Conservation (phyloP, 1,140 invertebrate genomes). For the Anthonomus grandis region DNA sequence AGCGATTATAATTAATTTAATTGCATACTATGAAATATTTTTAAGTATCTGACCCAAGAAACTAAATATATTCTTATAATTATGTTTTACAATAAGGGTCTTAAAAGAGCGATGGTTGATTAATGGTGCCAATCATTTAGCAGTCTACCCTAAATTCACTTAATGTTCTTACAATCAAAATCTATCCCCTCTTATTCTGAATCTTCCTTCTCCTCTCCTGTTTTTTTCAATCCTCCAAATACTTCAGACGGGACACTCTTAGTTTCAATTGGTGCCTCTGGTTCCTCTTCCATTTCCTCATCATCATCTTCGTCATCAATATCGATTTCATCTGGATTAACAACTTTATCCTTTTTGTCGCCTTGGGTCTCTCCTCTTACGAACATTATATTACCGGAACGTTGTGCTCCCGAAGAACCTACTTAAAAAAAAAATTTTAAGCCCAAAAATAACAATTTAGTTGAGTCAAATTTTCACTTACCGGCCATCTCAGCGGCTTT, state of each 20-base stretch:
- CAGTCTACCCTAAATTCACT: too few relatives aligned
- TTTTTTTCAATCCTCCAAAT: slow-evolving; percentile 71
- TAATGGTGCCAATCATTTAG: too few relatives aligned
- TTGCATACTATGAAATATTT: too few relatives aligned
- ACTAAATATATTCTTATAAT: too few relatives aligned
- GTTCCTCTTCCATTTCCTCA: slow-evolving; percentile 62
- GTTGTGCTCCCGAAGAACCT: slow-evolving; percentile 35
- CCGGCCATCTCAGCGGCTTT: slow-evolving; percentile 69
- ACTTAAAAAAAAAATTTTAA: not conserved
- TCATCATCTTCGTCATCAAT: slow-evolving; percentile 80
- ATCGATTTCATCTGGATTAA: slow-evolving; percentile 94
- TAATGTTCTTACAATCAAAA: too few relatives aligned
- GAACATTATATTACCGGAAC: slow-evolving; percentile 73
- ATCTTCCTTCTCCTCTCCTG: slow-evolving; percentile 5
- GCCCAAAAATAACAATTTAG: not conserved
- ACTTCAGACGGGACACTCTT: slow-evolving; percentile 79
- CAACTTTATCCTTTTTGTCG: slow-evolving; percentile 66
- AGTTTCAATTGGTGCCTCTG: slow-evolving; percentile 69
- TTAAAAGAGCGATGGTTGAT: too few relatives aligned
- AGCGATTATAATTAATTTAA: too few relatives aligned
- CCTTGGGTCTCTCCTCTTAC: slow-evolving; percentile 84
- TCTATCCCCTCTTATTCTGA: too few relatives aligned
- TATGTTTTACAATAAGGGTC: too few relatives aligned
- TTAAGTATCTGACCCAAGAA: too few relatives aligned
- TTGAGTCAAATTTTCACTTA: slow-evolving; percentile 31